These are phyloP conservation scores for Drosophila ogumai DNA, from an alignment of 1,140 invertebrate genomes.

Conservation along the genomic window DNA sequence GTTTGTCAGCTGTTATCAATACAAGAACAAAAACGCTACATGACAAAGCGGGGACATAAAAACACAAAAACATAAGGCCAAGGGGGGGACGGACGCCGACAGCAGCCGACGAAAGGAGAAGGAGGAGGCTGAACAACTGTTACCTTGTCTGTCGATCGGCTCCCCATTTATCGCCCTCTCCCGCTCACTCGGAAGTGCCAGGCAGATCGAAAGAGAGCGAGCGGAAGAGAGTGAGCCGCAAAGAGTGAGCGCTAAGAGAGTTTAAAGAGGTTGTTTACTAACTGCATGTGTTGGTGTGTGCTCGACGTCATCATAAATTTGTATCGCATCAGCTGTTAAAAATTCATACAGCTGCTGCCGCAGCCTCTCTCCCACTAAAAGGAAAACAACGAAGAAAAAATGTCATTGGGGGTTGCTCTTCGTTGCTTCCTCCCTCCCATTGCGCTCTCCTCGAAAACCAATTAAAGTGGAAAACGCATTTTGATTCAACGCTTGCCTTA, in stretches of 20 bases:
- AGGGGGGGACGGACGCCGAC: neutral
- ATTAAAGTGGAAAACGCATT: conserved; percentile 64
- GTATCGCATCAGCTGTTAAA: conserved; percentile 75
- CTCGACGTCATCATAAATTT: conserved; percentile 67
- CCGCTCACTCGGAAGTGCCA: conserved; percentile 43
- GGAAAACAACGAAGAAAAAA: conserved; percentile 20
- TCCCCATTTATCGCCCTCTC: conserved; percentile 26
- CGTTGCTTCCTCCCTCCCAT: neutral
- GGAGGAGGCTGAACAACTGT: conserved; percentile 35
- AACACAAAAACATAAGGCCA: conserved; percentile 12
- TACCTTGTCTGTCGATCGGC: conserved; percentile 39
- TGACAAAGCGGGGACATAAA: conserved; percentile 17
- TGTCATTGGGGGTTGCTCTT: conserved; percentile 54
- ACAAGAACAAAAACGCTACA: conserved; percentile 24
- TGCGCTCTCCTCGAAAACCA: conserved; percentile 35
- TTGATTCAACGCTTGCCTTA: conserved; percentile 53
- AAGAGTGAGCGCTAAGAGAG: conserved; percentile 5
- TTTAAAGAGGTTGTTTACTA: neutral
- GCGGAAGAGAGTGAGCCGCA: neutral
- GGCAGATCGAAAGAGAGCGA: neutral
- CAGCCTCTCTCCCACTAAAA: conserved; percentile 11
- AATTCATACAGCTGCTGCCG: conserved; percentile 66
- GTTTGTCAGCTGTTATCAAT: conserved; percentile 46
- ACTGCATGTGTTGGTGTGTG: conserved; percentile 20
- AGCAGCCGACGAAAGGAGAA: conserved; percentile 20